Percentiles rank a stretch among this genome's conserved stretches.
Conservation (phyloP, 2,888 invertebrate genomes). For the Pyralis farinalis region DNA sequence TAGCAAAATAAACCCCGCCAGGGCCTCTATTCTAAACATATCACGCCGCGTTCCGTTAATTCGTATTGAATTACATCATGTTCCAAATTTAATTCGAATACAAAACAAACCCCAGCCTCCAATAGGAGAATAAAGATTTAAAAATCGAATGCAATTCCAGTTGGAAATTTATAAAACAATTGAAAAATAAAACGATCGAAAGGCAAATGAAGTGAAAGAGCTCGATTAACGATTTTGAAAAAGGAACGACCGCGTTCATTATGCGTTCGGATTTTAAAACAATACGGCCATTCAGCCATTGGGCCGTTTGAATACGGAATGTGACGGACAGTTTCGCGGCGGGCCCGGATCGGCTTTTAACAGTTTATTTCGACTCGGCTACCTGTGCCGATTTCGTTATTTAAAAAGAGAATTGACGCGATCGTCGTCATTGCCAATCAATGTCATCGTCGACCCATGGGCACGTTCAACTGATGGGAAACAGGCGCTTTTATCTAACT, state of each 20-base stretch:
- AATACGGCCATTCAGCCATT: slow-evolving; percentile 67
- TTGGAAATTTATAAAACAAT: slow-evolving; percentile 36
- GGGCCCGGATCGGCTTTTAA: slow-evolving; percentile 46
- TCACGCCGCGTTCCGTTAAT: slow-evolving; percentile 66
- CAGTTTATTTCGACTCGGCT: slow-evolving; percentile 59
- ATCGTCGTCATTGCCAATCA: slow-evolving; percentile 45
- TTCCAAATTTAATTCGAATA: slow-evolving; percentile 53
- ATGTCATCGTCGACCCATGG: not conserved
- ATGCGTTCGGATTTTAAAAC: slow-evolving; percentile 71
- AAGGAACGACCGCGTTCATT: slow-evolving; percentile 60
- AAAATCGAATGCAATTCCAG: slow-evolving; percentile 56
- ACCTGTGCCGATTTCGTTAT: slow-evolving; percentile 55
- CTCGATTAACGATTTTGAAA: slow-evolving; percentile 69
- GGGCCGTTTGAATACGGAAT: slow-evolving; percentile 69
- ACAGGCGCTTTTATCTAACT: no score
- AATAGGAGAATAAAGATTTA: slow-evolving; percentile 37
- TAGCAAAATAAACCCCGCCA: no score
- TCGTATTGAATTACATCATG: slow-evolving; percentile 74
- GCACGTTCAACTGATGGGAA: no score
- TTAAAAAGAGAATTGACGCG: slow-evolving; percentile 45
- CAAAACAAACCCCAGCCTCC: slow-evolving; percentile 30
- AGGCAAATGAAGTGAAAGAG: slow-evolving; percentile 74
- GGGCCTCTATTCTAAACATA: slow-evolving; percentile 23
- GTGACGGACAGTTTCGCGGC: slow-evolving; percentile 57
- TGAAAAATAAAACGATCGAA: slow-evolving; percentile 45